Base-by-base conservation (phyloP, 2,888 invertebrate genomes). In the Drosophila demipolita region DNA sequence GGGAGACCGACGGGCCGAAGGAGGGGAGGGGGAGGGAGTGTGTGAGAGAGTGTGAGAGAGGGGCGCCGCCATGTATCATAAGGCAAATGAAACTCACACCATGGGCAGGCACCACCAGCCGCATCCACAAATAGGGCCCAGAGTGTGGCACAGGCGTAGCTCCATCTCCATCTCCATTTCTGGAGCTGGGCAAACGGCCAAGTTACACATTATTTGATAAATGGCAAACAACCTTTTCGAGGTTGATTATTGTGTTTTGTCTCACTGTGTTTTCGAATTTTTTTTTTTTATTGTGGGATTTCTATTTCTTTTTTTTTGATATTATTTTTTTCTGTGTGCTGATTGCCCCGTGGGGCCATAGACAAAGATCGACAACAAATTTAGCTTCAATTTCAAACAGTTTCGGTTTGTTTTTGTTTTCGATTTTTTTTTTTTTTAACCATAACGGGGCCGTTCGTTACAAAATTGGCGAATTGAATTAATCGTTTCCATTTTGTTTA, bases 241-340 rank as follows among this genome's bases (percentile, higher is more conserved):
- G 89, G 89, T 90, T 90, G 89, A 90, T 90, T 90, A 90, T 90
- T 88, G 88, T 90, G 84, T 89, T 90, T 90, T 89, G 88, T 89
- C 85, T 90, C 79, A 78, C 78, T 78, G 60, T 68, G 63, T 59
- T 71, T 45, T 68, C 40, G n/a, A 40, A 54, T 40, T 48, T 38
- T 38, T 65, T 55, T 49, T 71, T 80, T 63, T 77, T 70, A 68
- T 78, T 81, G 73, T 83, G 75, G 81, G 81, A 81, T 83, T 83
- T 87, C 58, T 84, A 71, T 78, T 77, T 83, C 48, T 26, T 63
- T 59, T 57, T 71, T 70, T 62, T 66, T 54, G 63, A 59, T 75
- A 64, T 69, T 75, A 64, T 79, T 75, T 72, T 72, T 80, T 71
- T 69, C 58, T 75, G 66, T 70, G 53, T 72, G 65, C 64, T 78